Percentiles rank a stretch among this genome's conserved stretches.
Conservation (phyloP, 1,140 invertebrate species). For the Camponotus floridanus region DNA sequence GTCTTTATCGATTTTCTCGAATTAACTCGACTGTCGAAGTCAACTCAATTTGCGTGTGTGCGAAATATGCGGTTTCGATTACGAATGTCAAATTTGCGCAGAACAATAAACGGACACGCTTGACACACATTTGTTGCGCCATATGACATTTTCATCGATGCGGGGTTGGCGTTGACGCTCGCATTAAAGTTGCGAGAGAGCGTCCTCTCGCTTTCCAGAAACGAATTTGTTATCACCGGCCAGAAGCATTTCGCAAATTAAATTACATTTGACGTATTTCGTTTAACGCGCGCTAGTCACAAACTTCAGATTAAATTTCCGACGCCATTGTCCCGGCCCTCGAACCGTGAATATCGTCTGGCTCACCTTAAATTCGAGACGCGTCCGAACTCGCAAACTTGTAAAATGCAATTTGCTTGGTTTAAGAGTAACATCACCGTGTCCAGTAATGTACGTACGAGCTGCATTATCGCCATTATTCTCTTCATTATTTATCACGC, state of each 20-base stretch:
- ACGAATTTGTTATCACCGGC: slow-evolving; percentile 44
- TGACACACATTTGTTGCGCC: background rate
- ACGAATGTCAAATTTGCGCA: background rate
- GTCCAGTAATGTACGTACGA: slow-evolving; percentile 31
- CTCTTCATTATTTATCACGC: slow-evolving; percentile 30
- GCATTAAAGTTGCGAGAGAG: background rate
- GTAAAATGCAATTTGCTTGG: slow-evolving; percentile 53
- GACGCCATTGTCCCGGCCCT: slow-evolving; percentile 44
- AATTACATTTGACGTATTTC: slow-evolving; percentile 61
- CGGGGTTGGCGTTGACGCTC: background rate
- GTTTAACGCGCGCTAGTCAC: slow-evolving; percentile 55
- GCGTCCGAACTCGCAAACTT: slow-evolving; percentile 60
- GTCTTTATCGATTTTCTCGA: background rate
- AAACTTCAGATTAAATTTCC: slow-evolving; percentile 60
- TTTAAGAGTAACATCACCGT: slow-evolving; percentile 51
- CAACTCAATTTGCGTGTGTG: background rate
- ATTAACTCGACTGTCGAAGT: background rate
- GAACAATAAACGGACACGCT: background rate
- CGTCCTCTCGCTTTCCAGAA: background rate
- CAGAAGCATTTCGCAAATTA: slow-evolving; percentile 54
- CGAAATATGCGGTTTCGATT: background rate
- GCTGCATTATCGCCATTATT: slow-evolving; percentile 45
- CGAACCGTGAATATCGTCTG: slow-evolving; percentile 50
- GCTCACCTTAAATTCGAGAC: slow-evolving; percentile 56
- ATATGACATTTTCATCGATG: background rate